These are phyloP conservation scores for Xenus cinereus DNA, from an alignment of 2,113 vertebrate species.

Conservation along the genomic window DNA sequence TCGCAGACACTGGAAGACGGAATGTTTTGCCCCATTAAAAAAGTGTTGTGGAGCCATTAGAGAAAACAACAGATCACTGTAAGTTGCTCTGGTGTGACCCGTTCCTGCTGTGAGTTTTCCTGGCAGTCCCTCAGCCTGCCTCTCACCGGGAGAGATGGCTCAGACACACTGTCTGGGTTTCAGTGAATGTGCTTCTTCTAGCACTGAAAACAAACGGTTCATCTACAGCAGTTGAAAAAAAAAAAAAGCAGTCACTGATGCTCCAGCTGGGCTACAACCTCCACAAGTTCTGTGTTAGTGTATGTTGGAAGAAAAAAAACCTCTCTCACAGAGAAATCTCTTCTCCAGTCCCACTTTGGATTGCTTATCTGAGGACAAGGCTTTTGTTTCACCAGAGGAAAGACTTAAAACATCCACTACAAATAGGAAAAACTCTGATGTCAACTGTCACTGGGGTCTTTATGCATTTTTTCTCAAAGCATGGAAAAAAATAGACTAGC, in stretches of 20 bases:
- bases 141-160: neutral
- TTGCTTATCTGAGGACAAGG: neutral
- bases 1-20: neutral
- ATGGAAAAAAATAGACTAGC: neutral
- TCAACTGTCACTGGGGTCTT: fast-evolving
- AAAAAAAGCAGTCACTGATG: neutral
- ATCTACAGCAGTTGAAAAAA: neutral
- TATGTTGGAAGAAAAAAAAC: neutral
- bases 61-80: neutral
- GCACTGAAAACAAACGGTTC: neutral
- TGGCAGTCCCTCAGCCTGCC: neutral
- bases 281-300: fast-evolving
- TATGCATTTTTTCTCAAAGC: neutral
- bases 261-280: neutral
- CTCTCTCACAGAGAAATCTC: neutral
- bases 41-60: neutral
- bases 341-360: neutral
- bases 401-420: neutral
- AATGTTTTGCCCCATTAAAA: neutral
- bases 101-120: neutral
- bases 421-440: neutral
- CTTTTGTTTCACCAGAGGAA: neutral
- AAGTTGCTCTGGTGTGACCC: neutral
- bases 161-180: neutral
- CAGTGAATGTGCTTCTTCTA: neutral